Percentiles rank a stretch among this genome's conserved stretches.
phyloP scores from a whole-genome alignment of 1,140 invertebrate genomes.

The Pararge aegeria region DNA sequence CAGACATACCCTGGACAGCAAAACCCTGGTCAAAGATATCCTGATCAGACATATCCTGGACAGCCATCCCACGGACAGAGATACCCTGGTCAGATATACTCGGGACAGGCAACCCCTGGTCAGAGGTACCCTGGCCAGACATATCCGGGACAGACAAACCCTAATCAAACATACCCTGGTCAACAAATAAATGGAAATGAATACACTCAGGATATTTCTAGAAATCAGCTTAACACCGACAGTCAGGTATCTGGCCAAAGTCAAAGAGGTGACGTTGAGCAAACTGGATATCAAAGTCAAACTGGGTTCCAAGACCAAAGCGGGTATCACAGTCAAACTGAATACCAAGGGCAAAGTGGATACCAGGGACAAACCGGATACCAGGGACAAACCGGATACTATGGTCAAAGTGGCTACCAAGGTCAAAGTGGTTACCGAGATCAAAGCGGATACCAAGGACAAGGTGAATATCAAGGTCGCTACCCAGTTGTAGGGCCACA shows the following conservation, averaged over 20 bases:
- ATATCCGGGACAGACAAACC: too few species aligned
- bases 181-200: constrained; percentile 17
- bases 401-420: constrained; percentile 9
- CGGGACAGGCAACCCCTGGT: constrained; percentile 12
- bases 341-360: constrained; percentile 22
- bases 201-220: too few species aligned
- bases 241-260: constrained; percentile 17
- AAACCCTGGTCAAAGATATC: too few species aligned
- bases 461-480: neutral
- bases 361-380: constrained; percentile 11
- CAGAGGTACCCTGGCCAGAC: constrained; percentile 20
- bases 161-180: constrained; percentile 3
- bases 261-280: too few species aligned
- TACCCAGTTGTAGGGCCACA: constrained; percentile 1
- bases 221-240: constrained; percentile 9
- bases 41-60: too few species aligned
- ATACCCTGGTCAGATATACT: constrained; percentile 13
- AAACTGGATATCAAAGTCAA: constrained; percentile 20
- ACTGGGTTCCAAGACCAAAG: constrained; percentile 21
- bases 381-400: constrained; percentile 14
- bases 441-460: constrained; percentile 7
- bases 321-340: constrained; percentile 20
- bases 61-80: neutral
- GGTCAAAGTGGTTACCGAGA: constrained; percentile 3
- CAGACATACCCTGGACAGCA: too few species aligned